phyloP scores from a whole-genome alignment of 2,113 vertebrate species.

The Macroglossus sobrinus region DNA sequence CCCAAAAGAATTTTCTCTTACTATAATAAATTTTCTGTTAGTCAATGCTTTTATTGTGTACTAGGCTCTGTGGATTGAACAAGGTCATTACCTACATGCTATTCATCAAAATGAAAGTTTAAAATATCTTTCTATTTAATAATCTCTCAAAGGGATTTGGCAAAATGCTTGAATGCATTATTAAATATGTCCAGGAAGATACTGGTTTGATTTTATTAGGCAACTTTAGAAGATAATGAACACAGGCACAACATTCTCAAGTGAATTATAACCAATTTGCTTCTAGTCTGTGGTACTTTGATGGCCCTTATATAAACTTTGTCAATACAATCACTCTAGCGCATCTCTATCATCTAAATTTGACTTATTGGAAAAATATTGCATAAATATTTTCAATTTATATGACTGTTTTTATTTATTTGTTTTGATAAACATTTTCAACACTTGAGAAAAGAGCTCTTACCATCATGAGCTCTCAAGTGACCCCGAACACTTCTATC shows the following conservation, averaged over 20 bases:
- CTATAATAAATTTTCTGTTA: slow-evolving; percentile 15
- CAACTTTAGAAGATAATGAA: slow-evolving; percentile 20
- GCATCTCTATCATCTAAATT: background rate
- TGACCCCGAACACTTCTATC: background rate
- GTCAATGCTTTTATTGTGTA: background rate
- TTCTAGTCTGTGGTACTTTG: background rate
- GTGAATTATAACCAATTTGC: slow-evolving; percentile 16
- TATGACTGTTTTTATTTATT: background rate
- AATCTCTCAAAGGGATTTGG: slow-evolving; percentile 52
- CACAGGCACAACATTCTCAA: background rate
- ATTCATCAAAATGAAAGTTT: slow-evolving; percentile 59
- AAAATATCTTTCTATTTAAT: slow-evolving; percentile 57
- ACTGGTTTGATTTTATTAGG: slow-evolving; percentile 45
- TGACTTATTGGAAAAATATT: slow-evolving; percentile 24
- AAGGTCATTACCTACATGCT: background rate
- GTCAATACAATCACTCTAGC: background rate
- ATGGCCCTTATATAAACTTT: background rate
- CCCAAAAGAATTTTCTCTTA: background rate
- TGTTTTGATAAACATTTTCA: slow-evolving; percentile 30
- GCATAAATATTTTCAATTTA: slow-evolving; percentile 43
- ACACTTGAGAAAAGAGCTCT: background rate
- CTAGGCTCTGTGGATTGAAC: background rate
- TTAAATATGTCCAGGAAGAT: slow-evolving; percentile 32
- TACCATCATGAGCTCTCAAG: background rate
- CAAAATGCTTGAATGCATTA: slow-evolving; percentile 45